Percentiles rank a stretch among this genome's conserved stretches.
phyloP scores from a whole-genome alignment of 1,140 invertebrate species.

The Magallana angulata region DNA sequence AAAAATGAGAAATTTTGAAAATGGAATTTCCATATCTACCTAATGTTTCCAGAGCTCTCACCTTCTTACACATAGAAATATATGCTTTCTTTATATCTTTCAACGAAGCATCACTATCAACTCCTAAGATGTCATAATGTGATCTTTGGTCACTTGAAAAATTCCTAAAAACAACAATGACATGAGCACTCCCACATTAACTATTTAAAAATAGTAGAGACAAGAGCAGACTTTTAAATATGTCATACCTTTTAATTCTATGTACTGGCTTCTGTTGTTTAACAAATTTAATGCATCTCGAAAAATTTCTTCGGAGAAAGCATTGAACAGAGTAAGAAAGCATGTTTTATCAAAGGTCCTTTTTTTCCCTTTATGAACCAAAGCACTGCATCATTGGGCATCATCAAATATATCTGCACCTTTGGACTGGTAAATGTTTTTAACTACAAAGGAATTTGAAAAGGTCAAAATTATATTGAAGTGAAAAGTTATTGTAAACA shows the following conservation, averaged over 20 bases:
- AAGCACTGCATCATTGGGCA: no score
- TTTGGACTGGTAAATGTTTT: no score
- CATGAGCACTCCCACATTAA: neutral
- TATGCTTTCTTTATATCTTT: slow-evolving; percentile 19
- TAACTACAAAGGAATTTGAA: no score
- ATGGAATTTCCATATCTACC: no score
- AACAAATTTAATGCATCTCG: neutral
- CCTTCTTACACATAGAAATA: slow-evolving; percentile 18
- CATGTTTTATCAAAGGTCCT: neutral
- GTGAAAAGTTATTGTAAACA: no score
- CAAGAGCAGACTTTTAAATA: neutral
- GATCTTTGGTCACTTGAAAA: neutral
- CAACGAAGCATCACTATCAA: neutral
- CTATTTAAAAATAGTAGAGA: no score
- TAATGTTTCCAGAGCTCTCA: neutral
- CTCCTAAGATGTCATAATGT: slow-evolving; percentile 2
- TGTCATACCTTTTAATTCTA: neutral
- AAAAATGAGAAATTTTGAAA: no score
- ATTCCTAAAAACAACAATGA: neutral
- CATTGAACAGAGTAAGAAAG: slow-evolving; percentile 2
- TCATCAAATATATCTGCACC: no score
- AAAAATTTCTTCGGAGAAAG: neutral
- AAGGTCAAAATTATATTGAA: no score
- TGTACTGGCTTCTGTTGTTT: neutral
- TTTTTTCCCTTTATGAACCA: no score